A percentile compares a stretch with the other conserved stretches of the same genome.
phyloP scores from a whole-genome alignment of 2,113 vertebrate genomes.

The Onychostoma macrolepis region DNA sequence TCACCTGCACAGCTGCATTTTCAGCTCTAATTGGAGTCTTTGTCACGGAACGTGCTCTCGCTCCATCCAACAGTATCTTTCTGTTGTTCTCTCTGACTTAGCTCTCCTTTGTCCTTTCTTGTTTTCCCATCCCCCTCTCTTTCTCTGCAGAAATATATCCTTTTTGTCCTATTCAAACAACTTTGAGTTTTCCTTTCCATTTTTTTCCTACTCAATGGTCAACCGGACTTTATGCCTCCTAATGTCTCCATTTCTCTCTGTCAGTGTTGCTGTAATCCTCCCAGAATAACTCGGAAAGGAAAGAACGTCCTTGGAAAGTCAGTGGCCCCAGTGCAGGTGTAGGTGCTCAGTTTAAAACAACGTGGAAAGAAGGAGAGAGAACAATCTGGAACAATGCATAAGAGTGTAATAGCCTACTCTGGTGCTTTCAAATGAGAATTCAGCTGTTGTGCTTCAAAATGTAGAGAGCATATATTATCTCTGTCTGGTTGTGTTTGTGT shows the following conservation, averaged over 20 bases:
- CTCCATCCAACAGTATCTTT: background rate
- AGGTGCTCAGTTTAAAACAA: conserved; percentile 22
- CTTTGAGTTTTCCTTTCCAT: conserved; percentile 7
- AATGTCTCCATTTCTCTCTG: conserved; percentile 47
- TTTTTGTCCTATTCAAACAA: conserved; percentile 28
- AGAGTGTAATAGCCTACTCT: background rate
- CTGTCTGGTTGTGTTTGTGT: background rate
- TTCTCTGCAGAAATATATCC: conserved; percentile 18
- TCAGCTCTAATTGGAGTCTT: conserved; percentile 51
- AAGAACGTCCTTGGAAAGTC: conserved; percentile 32
- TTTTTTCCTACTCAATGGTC: conserved; percentile 34
- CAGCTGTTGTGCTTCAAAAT: background rate
- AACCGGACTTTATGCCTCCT: conserved; percentile 27
- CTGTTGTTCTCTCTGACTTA: background rate
- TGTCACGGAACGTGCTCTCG: background rate
- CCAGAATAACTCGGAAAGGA: conserved; percentile 27
- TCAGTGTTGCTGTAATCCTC: conserved; percentile 36
- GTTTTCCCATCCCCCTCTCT: background rate
- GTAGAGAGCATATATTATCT: background rate
- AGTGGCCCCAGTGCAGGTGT: conserved; percentile 10
- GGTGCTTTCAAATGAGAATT: background rate
- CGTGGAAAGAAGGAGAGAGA: background rate
- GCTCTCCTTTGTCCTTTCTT: conserved; percentile 25
- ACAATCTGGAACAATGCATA: background rate
- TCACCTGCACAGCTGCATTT: conserved; percentile 47